Evolutionary conservation across 2,888 invertebrate species (phyloP), one percentile per base, ranked within the genome.

Genomic region (Sipha maydis): DNA sequence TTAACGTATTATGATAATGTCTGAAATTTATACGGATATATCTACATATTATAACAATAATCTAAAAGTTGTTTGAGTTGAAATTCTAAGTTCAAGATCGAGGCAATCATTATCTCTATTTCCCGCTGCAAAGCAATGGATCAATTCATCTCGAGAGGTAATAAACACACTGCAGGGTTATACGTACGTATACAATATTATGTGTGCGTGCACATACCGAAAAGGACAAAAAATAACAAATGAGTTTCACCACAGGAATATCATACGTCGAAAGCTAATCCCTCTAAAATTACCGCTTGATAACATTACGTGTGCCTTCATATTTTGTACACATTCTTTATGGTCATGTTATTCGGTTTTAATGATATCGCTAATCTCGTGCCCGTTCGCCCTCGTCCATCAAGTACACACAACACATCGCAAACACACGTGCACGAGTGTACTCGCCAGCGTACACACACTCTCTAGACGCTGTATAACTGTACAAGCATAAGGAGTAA

Each of bases 311-410:
- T 73, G 34, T 73, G 19, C 34, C 19, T 28, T 11, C 7, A 1
- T 41, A 41, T 41, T 69, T 28, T 28, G 28, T n/a, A 1, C 11
- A n/a, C 28, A 38, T 71, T 82, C 31, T 28, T 71, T 71, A 71
- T 71, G 69, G 69, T 41, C 48, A 71, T 67, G 82, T 69, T 71
- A 71, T 82, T 82, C 31, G 38, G 41, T 82, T 82, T 83, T 83
- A 56, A 83, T 83, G 83, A 83, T 83, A 83, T 75, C 83, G 73
- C 75, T 38, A 56, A 56, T 83, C 73, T 83, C 54, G 34, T 75
- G 71, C 48, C 75, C 34, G 75, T 61, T 38, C 75, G 83, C 71
- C 73, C 31, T 48, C 73, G 83, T 83, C 83, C 83, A 71, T 83
- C 83, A 69, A 69, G 38, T 48, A 83, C 14, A 25, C 48, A 71